Evolutionary conservation across 2,888 invertebrate species (phyloP).

Genomic region (Aproaerema taeniolella): DNA sequence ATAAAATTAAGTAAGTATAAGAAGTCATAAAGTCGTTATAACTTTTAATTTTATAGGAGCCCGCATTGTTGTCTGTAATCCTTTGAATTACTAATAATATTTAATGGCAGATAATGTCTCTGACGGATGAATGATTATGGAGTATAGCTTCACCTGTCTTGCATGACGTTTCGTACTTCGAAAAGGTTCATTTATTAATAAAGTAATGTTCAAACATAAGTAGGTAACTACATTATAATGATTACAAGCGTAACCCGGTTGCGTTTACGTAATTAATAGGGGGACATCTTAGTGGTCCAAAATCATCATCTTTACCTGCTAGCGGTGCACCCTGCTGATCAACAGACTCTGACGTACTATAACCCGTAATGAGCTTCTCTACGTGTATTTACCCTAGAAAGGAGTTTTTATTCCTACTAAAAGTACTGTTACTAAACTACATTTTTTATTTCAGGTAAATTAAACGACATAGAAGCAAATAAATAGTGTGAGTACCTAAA

Average conservation of each 20-base stretch:
- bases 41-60: constrained; percentile 53
- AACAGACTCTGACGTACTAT: too few relatives aligned
- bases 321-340: too few relatives aligned
- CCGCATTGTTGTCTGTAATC: constrained; percentile 44
- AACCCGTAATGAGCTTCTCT: too few relatives aligned
- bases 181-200: not conserved
- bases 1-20: constrained; percentile 55
- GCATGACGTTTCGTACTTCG: too few relatives aligned
- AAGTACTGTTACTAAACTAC: not conserved
- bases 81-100: constrained; percentile 21
- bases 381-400: too few relatives aligned
- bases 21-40: constrained; percentile 50
- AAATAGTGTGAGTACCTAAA: constrained; percentile 33
- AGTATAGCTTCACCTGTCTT: constrained; percentile 10
- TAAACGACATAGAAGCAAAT: constrained; percentile 24
- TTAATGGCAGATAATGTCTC: constrained; percentile 18
- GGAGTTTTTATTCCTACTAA: not conserved
- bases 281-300: too few relatives aligned
- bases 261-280: too few relatives aligned
- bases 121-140: constrained; percentile 5
- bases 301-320: too few relatives aligned
- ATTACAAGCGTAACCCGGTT: too few relatives aligned
- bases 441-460: constrained; percentile 44
- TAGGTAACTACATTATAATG: too few relatives aligned
- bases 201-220: too few relatives aligned